phyloP scores from a whole-genome alignment of 1,140 invertebrate genomes.

The Chionoecetes opilio region DNA sequence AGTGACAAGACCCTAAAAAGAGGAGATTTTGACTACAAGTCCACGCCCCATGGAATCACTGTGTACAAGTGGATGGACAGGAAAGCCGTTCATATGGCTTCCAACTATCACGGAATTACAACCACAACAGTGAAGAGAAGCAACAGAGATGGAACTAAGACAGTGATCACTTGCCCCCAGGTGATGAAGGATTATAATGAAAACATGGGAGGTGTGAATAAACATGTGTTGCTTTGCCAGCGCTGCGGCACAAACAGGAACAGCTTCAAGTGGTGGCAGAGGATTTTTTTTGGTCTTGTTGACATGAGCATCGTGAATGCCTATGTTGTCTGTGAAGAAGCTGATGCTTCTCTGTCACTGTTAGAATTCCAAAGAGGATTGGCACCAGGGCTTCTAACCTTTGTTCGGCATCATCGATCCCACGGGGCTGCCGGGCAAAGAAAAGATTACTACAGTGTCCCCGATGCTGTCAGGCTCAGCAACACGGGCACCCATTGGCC shows the following conservation, averaged over 20 bases:
- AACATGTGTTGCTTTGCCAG: constrained; percentile 83
- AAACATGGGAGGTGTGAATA: constrained; percentile 84
- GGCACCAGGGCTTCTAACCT: constrained; percentile 35
- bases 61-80: constrained; percentile 71
- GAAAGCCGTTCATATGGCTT: constrained; percentile 72
- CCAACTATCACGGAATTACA: constrained; percentile 72
- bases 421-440: background rate
- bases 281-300: constrained; percentile 83
- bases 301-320: constrained; percentile 82
- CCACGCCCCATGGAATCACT: constrained; percentile 68
- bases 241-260: constrained; percentile 83
- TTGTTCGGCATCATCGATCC: background rate
- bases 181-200: constrained; percentile 83
- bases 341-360: background rate
- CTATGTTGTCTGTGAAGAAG: constrained; percentile 81
- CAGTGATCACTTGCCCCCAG: constrained; percentile 81
- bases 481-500: constrained; percentile 83
- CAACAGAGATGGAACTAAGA: constrained; percentile 79
- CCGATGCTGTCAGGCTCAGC: constrained; percentile 81
- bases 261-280: constrained; percentile 83
- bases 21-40: constrained; percentile 80
- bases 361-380: constrained; percentile 57
- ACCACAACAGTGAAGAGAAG: constrained; percentile 70
- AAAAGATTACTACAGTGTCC: constrained; percentile 41
- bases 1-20: constrained; percentile 78